These are phyloP conservation scores for Hassar affinis DNA, from an alignment of 2,113 vertebrate species.

Conservation along the genomic window DNA sequence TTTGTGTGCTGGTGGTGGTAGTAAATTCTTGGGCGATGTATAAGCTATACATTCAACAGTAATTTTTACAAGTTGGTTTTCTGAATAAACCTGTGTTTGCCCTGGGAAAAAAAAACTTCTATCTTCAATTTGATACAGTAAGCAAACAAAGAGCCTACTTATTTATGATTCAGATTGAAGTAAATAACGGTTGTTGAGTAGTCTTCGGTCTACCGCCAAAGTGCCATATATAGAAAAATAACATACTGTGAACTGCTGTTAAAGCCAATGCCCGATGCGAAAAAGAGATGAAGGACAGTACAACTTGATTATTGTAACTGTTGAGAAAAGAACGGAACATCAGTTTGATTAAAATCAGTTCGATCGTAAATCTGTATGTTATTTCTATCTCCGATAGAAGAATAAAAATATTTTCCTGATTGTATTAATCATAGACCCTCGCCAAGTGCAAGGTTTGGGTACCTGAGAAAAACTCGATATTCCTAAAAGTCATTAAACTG, in stretches of 20 bases:
- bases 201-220: not conserved
- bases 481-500: slow-evolving; percentile 11
- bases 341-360: not conserved
- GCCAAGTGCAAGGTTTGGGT: not conserved
- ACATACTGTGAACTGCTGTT: not conserved
- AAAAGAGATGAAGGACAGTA: not conserved
- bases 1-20: not conserved
- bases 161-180: not conserved
- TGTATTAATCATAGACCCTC: not conserved
- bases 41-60: not conserved
- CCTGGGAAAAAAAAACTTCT: not conserved
- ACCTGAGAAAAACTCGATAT: not conserved
- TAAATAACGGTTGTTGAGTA: not conserved
- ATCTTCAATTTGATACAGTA: not conserved
- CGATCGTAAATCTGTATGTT: not conserved
- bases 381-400: not conserved
- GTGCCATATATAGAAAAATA: not conserved
- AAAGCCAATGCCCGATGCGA: not conserved
- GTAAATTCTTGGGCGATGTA: not conserved
- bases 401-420: not conserved
- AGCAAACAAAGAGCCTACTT: not conserved
- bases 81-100: not conserved
- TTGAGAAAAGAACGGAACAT: not conserved
- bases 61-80: not conserved
- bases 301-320: too few relatives aligned